Conservation (phyloP, 2,113 vertebrate genomes). For the Syngnathus scovelli region DNA sequence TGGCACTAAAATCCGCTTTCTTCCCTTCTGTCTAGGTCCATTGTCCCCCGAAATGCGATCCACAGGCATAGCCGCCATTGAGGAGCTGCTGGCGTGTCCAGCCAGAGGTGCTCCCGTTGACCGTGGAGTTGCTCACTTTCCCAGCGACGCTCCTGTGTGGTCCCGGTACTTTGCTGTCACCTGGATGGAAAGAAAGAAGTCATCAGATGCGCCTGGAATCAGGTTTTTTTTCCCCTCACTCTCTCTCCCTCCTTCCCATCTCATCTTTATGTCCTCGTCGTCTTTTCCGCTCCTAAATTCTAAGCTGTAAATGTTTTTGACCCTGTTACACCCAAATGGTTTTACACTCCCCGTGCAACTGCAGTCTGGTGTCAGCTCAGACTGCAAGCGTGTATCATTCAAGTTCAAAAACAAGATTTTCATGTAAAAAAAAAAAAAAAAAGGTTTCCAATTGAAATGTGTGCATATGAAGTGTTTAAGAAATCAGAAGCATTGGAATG, state of each 20-base stretch:
- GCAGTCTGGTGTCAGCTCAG: neutral
- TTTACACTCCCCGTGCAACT: slow-evolving; percentile 30
- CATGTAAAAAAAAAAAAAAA: too few relatives aligned
- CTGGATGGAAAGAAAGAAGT: slow-evolving; percentile 45
- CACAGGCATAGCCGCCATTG: slow-evolving; percentile 15
- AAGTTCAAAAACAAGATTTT: slow-evolving; percentile 55
- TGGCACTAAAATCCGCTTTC: slow-evolving; percentile 22
- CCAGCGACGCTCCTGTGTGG: slow-evolving; percentile 42
- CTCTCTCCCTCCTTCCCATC: neutral
- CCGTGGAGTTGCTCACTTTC: slow-evolving; percentile 60
- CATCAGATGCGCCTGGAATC: slow-evolving; percentile 44
- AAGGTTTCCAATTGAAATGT: neutral
- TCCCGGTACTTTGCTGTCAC: slow-evolving; percentile 54
- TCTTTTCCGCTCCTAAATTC: slow-evolving; percentile 6
- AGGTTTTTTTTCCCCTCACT: slow-evolving; percentile 18
- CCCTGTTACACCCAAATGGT: slow-evolving; percentile 17
- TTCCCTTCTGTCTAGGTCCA: slow-evolving; percentile 27
- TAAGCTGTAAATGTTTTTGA: slow-evolving; percentile 6
- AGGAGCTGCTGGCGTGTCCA: slow-evolving; percentile 12
- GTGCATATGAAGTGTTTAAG: neutral
- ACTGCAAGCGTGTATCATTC: slow-evolving; percentile 27
- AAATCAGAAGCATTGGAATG: too few relatives aligned
- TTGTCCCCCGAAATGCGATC: slow-evolving; percentile 20
- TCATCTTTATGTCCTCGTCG: neutral
- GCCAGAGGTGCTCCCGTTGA: slow-evolving; percentile 51